These are phyloP conservation scores for Drosophila sp. DNA, from an alignment of 1,140 invertebrate genomes.

Conservation along the genomic window DNA sequence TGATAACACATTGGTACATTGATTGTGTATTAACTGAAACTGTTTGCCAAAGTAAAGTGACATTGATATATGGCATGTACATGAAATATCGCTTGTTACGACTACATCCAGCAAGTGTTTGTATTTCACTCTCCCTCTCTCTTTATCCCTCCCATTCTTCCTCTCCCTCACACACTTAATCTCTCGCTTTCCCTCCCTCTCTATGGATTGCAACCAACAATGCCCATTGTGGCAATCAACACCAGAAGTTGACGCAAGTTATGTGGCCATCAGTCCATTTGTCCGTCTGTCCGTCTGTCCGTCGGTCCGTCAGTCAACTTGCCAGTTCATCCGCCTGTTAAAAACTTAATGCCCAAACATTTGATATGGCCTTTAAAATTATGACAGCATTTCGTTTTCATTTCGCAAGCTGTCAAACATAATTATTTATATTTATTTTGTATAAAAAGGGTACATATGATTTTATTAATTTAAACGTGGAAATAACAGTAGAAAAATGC, in stretches of 20 bases:
- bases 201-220: constrained; percentile 29
- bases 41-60: constrained; percentile 83
- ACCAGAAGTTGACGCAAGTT: constrained; percentile 76
- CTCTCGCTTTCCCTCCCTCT: constrained; percentile 7
- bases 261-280: constrained; percentile 62
- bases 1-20: constrained; percentile 83
- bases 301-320: constrained; percentile 24
- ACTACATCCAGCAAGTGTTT: constrained; percentile 53
- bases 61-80: constrained; percentile 82
- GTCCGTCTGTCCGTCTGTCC: constrained; percentile 38
- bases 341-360: constrained; percentile 60
- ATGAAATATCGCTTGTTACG: constrained; percentile 81
- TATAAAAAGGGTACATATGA: constrained; percentile 37
- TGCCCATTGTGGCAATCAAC: constrained; percentile 79
- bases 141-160: not conserved
- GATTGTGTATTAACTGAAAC: constrained; percentile 84
- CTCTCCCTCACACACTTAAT: constrained; percentile 3
- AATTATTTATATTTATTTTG: constrained; percentile 56
- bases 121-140: constrained; percentile 10
- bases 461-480: constrained; percentile 25
- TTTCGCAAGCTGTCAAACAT: constrained; percentile 45
- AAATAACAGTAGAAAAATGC: not conserved
- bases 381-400: constrained; percentile 53
- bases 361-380: constrained; percentile 68
- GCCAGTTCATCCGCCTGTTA: constrained; percentile 36